Evolutionary conservation across 2,888 invertebrate species (phyloP).

Genomic region (Sphaerophoria rueppellii): DNA sequence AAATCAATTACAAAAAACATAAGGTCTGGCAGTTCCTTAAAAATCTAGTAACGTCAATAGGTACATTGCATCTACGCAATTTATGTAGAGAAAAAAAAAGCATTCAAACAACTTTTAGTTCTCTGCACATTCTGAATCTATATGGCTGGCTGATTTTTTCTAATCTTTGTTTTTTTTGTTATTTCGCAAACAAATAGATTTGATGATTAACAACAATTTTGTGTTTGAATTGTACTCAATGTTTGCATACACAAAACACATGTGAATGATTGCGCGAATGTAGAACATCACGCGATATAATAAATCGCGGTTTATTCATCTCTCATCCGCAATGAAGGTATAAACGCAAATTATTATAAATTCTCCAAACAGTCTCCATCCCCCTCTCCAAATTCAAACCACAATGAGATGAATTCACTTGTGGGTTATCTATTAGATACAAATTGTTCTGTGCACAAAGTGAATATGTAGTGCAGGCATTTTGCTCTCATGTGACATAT

Average conservation of each 20-base stretch:
- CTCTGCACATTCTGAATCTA: neutral
- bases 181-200: conserved; percentile 31
- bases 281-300: conserved; percentile 32
- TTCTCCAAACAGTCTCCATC: neutral
- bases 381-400: neutral
- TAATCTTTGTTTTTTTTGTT: neutral
- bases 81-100: conserved; percentile 5
- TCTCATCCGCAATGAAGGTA: conserved; percentile 18
- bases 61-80: conserved; percentile 31
- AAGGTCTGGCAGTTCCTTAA: conserved; percentile 1
- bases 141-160: neutral
- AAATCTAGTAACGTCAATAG: neutral
- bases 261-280: neutral
- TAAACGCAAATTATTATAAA: conserved; percentile 2
- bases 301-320: conserved; percentile 31
- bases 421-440: conserved; percentile 8
- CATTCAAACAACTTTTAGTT: conserved; percentile 4
- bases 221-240: neutral
- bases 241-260: neutral
- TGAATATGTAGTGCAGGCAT: neutral
- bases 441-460: conserved; percentile 5
- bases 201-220: conserved; percentile 32
- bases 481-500: neutral
- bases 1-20: neutral
- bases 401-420: neutral